Evolutionary conservation across 1,140 invertebrate genomes (phyloP).

Genomic region (Brachionus rubens): DNA sequence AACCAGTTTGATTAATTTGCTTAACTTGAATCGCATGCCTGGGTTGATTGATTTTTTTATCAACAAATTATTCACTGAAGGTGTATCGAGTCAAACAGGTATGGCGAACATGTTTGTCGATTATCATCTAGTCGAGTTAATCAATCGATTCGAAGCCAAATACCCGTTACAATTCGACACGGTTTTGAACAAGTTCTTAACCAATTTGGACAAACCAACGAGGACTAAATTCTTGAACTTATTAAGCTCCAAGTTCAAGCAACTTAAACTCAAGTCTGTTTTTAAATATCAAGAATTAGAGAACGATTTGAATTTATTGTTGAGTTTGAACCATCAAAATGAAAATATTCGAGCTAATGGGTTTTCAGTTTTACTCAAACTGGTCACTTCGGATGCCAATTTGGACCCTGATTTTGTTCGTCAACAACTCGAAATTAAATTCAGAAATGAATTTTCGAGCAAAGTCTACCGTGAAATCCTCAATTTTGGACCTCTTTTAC

Average conservation of each 20-base stretch:
- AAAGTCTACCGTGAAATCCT: conserved; percentile 4
- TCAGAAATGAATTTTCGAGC: background rate
- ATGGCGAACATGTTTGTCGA: conserved; percentile 19
- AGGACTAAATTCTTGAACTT: conserved; percentile 27
- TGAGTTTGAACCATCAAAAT: conserved; percentile 32
- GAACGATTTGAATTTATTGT: conserved; percentile 29
- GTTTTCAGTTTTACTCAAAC: background rate
- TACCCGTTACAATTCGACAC: conserved; percentile 9
- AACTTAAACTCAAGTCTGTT: background rate
- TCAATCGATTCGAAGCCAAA: conserved; percentile 9
- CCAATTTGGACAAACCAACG: background rate
- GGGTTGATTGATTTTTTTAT: background rate
- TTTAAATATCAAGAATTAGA: conserved; percentile 42
- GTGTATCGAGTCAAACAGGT: background rate
- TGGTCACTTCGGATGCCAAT: background rate
- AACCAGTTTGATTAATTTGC: background rate
- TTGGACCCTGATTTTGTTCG: conserved; percentile 30
- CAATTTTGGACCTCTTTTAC: conserved; percentile 34
- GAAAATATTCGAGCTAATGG: conserved; percentile 5
- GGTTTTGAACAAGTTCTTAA: conserved; percentile 21
- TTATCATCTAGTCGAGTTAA: conserved; percentile 10
- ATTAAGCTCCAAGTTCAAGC: conserved; percentile 22
- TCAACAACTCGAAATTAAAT: conserved; percentile 9
- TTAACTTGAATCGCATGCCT: conserved; percentile 18
- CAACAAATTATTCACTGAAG: background rate